Conservation (phyloP, 2,797 vertebrate species). For the Pseudochirops corinnae region DNA sequence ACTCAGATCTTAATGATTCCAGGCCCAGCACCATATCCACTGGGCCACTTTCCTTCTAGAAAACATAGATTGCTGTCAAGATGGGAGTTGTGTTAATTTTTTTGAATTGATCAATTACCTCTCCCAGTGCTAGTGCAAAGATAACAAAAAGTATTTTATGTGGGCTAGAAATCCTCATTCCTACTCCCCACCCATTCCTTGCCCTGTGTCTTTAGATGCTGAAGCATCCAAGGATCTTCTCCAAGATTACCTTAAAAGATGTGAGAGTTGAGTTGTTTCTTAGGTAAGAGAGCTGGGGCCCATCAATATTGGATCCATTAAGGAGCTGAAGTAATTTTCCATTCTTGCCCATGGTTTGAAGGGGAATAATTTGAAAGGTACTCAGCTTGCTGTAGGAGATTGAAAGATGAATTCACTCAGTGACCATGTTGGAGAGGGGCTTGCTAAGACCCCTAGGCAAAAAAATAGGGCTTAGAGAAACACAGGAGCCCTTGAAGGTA, state of each 20-base stretch:
- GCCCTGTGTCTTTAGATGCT: background rate
- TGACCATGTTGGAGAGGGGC: background rate
- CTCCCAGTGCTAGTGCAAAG: background rate
- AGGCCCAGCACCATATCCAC: background rate
- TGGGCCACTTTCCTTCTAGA: background rate
- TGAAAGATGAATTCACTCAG: background rate
- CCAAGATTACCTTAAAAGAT: background rate
- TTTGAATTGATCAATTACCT: background rate
- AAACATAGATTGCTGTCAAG: background rate
- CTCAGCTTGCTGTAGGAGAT: background rate
- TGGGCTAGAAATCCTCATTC: background rate
- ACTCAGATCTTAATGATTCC: background rate
- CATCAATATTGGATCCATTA: background rate
- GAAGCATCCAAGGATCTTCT: background rate
- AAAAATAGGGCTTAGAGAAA: background rate
- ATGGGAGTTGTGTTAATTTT: background rate
- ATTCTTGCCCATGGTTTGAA: background rate
- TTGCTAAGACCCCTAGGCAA: background rate
- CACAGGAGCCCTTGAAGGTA: background rate
- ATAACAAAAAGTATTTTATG: background rate
- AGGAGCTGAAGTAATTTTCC: background rate
- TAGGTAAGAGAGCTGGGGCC: background rate
- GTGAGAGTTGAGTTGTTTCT: background rate
- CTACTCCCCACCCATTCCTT: background rate
- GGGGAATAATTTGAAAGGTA: background rate